phyloP scores from a whole-genome alignment of 1,140 invertebrate species.

The Lordiphosa stackelbergi region DNA sequence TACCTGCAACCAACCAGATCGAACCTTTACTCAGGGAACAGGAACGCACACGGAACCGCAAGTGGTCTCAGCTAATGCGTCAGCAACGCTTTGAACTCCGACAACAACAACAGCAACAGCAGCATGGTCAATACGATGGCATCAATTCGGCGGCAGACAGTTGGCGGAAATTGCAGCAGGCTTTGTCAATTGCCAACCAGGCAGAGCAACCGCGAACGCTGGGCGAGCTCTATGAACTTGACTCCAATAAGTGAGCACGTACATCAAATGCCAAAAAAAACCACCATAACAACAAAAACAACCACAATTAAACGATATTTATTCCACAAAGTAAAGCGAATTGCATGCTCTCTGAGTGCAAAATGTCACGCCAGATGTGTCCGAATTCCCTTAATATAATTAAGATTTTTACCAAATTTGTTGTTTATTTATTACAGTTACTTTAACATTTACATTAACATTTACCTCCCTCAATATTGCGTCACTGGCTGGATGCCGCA shows the following conservation, averaged over 20 bases:
- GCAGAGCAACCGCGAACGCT: slow-evolving; percentile 29
- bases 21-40: neutral
- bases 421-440: slow-evolving; percentile 20
- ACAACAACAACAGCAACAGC: slow-evolving; percentile 26
- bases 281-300: slow-evolving; percentile 10
- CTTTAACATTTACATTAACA: slow-evolving; percentile 7
- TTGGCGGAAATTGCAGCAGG: slow-evolving; percentile 56
- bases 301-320: slow-evolving; percentile 63
- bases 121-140: slow-evolving; percentile 35
- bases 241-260: slow-evolving; percentile 40
- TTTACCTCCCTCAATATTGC: slow-evolving; percentile 43
- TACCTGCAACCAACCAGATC: slow-evolving; percentile 1
- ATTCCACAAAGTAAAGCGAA: slow-evolving; percentile 32
- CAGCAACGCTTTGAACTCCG: slow-evolving; percentile 43
- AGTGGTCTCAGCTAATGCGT: slow-evolving; percentile 53
- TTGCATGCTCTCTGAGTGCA: slow-evolving; percentile 44
- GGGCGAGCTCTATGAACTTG: slow-evolving; percentile 47
- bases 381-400: slow-evolving; percentile 3
- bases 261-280: slow-evolving; percentile 22
- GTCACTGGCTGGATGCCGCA: slow-evolving; percentile 68
- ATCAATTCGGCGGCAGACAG: slow-evolving; percentile 50
- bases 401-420: slow-evolving; percentile 7
- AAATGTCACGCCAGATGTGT: slow-evolving; percentile 9
- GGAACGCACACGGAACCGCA: slow-evolving; percentile 25
- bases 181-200: slow-evolving; percentile 23